These are phyloP conservation scores for Cavia aperea DNA, from an alignment of 2,113 vertebrate genomes.

Conservation along the genomic window DNA sequence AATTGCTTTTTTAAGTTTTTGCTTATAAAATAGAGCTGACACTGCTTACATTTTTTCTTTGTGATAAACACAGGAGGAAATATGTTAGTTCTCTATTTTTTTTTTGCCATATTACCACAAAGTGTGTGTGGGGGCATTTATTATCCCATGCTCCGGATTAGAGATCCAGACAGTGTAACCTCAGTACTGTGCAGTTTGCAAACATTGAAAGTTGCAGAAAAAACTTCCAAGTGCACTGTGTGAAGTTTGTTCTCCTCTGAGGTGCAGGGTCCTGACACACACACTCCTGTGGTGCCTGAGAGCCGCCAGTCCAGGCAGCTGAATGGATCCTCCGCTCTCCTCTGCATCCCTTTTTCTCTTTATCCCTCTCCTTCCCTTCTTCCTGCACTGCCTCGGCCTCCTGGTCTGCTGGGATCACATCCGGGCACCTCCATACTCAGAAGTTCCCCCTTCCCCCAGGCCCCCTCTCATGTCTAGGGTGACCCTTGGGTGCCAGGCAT, in stretches of 20 bases:
- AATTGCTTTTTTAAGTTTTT: not conserved
- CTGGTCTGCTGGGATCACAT: no score
- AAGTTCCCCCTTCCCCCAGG: no score
- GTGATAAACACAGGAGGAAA: not conserved
- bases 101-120: not conserved
- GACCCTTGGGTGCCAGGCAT: no score
- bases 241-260: not conserved
- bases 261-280: no score
- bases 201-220: not conserved
- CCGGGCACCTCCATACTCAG: not conserved
- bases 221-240: fast-evolving
- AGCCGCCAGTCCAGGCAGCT: not conserved
- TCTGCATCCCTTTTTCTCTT: not conserved
- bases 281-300: no score
- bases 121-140: no score
- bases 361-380: not conserved
- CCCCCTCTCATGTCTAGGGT: no score
- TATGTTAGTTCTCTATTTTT: not conserved
- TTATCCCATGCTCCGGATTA: not conserved
- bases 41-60: not conserved
- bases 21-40: not conserved
- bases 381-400: not conserved
- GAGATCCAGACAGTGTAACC: no score
- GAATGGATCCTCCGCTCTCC: not conserved
- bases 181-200: not conserved